A percentile compares a stretch with the other conserved stretches of the same genome.
Evolutionary conservation across 1,140 invertebrate species (phyloP).

Genomic region (Drosophila sp.): DNA sequence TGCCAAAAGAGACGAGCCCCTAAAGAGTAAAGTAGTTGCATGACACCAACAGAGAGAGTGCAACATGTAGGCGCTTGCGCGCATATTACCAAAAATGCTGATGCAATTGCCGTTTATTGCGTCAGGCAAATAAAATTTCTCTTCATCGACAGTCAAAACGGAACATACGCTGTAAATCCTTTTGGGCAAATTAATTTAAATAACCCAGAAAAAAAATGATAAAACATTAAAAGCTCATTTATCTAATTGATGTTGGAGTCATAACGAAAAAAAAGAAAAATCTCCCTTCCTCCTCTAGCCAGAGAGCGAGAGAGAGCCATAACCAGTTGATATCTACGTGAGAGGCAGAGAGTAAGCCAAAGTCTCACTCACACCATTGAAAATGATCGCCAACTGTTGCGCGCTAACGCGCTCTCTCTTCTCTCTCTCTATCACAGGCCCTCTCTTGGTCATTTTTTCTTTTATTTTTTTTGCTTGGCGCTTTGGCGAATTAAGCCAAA

Average conservation of each 20-base stretch:
- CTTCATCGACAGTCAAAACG: conserved; percentile 19
- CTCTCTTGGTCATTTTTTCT: background rate
- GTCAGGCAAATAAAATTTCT: conserved; percentile 45
- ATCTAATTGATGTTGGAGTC: conserved; percentile 66
- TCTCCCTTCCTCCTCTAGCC: background rate
- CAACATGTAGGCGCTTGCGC: conserved; percentile 48
- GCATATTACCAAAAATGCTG: conserved; percentile 59
- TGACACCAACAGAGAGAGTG: conserved; percentile 26
- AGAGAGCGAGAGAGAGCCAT: conserved; percentile 16
- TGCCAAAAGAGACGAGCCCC: conserved; percentile 58
- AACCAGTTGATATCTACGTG: conserved; percentile 5
- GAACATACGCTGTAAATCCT: conserved; percentile 13
- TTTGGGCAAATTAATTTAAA: conserved; percentile 54
- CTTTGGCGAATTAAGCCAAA: conserved; percentile 25
- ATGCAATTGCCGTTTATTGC: conserved; percentile 67
- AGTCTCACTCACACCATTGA: background rate
- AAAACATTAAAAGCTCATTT: conserved; percentile 73
- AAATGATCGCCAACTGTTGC: background rate
- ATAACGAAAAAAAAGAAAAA: conserved; percentile 19
- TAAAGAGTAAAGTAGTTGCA: conserved; percentile 25
- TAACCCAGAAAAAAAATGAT: conserved; percentile 23
- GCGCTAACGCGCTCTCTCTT: conserved; percentile 19
- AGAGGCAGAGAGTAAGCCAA: conserved; percentile 19
- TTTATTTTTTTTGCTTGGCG: conserved; percentile 28
- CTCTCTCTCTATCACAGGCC: conserved; percentile 14